Evolutionary conservation across 2,888 invertebrate genomes (phyloP), one percentile per base, ranked within the genome.

Genomic region (Anorthoa munda): DNA sequence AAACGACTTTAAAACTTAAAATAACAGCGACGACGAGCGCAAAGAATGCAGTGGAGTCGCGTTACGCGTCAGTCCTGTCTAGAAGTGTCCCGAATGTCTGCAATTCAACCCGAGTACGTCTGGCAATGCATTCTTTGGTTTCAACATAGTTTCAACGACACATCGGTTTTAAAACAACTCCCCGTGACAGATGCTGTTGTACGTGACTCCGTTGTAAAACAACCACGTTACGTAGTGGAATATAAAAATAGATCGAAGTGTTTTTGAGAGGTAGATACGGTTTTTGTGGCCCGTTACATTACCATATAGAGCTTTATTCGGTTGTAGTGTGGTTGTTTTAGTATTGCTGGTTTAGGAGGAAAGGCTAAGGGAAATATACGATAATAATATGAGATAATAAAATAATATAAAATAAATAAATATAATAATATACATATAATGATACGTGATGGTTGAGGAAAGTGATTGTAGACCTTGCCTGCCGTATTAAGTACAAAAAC

Each of bases 141-240:
- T 90, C 91, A 91, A 89, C 86, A 88, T 84, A 87, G 91, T 92
- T 91, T 89, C 91, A 91, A 89, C 86, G 88, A 88, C 89, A 92
- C 92, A 93, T 93, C 91, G 92, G 89, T 92, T 93, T 91, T 91
- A 90, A 92, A 91, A 90, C 87, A 86, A 90, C 91, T 89, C 89
- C 88, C 89, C 83, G 84, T 92, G 92, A 94, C 95, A 95, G 92
- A 94, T 94, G 94, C 89, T 87, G 88, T 72, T 74, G 81, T 91
- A 94, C 94, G 94, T 95, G 94, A 93, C 93, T 90, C 81, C 80
- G 91, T 92, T 94, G 89, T 92, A 91, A 93, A 94, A 92, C 90
- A 92, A 92, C 86, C 84, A 84, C 72, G 89, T 81, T 61, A 71
- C 71, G 46, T 83, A 68, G 67, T 80, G 84, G 89, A 91, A 92